Evolutionary conservation across 2,888 invertebrate genomes (phyloP).

Genomic region (Aleiodes alternator): DNA sequence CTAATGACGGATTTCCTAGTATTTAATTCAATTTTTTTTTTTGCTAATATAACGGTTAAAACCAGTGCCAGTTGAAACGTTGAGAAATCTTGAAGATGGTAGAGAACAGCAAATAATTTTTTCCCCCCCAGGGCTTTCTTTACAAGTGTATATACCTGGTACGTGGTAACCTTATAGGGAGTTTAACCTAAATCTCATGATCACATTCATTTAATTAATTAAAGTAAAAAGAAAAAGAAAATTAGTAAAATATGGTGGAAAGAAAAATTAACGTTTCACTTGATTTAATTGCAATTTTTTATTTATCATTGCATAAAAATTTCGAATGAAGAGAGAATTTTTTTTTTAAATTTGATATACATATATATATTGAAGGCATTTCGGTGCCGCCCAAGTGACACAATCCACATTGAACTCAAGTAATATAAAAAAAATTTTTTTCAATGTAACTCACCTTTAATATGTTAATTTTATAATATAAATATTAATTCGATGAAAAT

Average conservation of each 20-base stretch:
- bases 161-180: slow-evolving; percentile 45
- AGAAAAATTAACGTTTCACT: too few species aligned
- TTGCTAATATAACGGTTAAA: slow-evolving; percentile 12
- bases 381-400: slow-evolving; percentile 41
- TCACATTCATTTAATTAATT: not conserved
- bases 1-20: not conserved
- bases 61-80: slow-evolving; percentile 6
- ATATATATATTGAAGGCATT: too few species aligned
- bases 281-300: too few species aligned
- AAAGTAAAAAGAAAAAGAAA: not conserved
- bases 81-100: slow-evolving; percentile 39
- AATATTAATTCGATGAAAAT: slow-evolving; percentile 55
- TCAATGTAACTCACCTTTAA: slow-evolving; percentile 46
- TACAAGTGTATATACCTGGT: slow-evolving; percentile 25
- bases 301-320: not conserved
- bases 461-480: slow-evolving; percentile 52
- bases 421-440: slow-evolving; percentile 44
- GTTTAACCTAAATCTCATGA: slow-evolving; percentile 41
- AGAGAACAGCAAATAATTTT: slow-evolving; percentile 48
- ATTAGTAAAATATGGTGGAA: not conserved
- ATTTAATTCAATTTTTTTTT: not conserved
- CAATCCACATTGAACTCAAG: slow-evolving; percentile 37
- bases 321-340: too few species aligned
- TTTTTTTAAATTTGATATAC: too few species aligned
- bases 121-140: slow-evolving; percentile 45